Percentiles rank a stretch among this genome's conserved stretches.
Conservation (phyloP, 2,888 invertebrate genomes). For the Dynastes hyllus region DNA sequence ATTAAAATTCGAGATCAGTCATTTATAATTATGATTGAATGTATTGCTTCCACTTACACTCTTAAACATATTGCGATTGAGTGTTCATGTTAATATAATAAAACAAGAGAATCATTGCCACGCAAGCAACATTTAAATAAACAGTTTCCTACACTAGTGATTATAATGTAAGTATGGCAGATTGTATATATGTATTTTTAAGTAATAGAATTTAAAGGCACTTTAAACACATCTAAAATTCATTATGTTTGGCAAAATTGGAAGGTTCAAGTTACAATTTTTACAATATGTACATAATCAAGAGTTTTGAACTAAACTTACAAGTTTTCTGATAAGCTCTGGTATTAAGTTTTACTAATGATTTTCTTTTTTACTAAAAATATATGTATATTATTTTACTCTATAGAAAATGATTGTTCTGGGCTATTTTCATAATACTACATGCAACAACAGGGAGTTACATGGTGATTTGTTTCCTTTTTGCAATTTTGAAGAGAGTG, state of each 20-base stretch:
- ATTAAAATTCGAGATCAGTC: constrained; percentile 22
- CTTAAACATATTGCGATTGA: constrained; percentile 25
- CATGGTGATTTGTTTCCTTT: constrained; percentile 33
- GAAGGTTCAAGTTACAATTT: constrained; percentile 70
- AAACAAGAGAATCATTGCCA: constrained; percentile 11
- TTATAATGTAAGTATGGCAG: constrained; percentile 62
- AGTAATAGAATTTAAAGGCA: constrained; percentile 65
- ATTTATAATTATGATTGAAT: constrained; percentile 27
- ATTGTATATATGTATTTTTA: constrained; percentile 64
- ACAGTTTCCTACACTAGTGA: constrained; percentile 35
- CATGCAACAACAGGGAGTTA: constrained; percentile 28
- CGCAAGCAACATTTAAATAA: constrained; percentile 44
- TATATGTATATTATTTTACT: constrained; percentile 45
- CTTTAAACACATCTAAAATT: constrained; percentile 68
- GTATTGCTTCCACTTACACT: constrained; percentile 30
- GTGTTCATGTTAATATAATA: constrained; percentile 12
- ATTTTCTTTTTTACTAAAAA: constrained; percentile 49
- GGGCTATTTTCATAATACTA: constrained; percentile 47
- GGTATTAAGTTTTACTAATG: constrained; percentile 40
- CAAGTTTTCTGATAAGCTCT: constrained; percentile 30
- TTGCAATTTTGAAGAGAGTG: constrained; percentile 27
- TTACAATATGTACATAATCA: constrained; percentile 56
- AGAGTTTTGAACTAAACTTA: constrained; percentile 28
- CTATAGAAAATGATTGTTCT: constrained; percentile 54
- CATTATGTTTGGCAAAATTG: constrained; percentile 69